A percentile compares a stretch with the other conserved stretches of the same genome.
Conservation (phyloP, 2,113 vertebrate species). For the Heteronetta atricapilla region DNA sequence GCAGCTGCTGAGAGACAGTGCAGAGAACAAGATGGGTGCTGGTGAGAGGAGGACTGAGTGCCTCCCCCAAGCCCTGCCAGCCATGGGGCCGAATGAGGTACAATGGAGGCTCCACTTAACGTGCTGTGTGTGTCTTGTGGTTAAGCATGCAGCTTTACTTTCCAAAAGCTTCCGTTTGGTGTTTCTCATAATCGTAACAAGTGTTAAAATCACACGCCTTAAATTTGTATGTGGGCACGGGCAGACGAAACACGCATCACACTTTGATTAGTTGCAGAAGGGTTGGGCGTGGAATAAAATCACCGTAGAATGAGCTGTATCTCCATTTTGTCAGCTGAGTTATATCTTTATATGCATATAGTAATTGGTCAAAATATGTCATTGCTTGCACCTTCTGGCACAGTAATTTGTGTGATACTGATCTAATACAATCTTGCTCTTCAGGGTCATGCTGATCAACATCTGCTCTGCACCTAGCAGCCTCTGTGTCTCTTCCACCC, state of each 20-base stretch:
- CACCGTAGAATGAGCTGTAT: not conserved
- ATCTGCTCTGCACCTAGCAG: not conserved
- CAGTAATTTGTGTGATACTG: not conserved
- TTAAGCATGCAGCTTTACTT: not conserved
- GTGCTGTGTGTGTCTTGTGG: rapidly evolving
- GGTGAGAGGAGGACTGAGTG: not conserved
- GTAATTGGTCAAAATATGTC: not conserved
- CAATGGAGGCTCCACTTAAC: not conserved
- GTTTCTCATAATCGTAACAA: not conserved
- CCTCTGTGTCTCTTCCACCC: not conserved
- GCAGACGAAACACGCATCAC: not conserved
- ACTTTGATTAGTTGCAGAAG: not conserved
- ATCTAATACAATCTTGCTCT: not conserved
- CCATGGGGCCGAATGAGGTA: not conserved
- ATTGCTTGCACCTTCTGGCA: not conserved
- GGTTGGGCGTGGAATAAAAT: not conserved
- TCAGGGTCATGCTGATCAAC: not conserved
- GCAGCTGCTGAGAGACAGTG: not conserved
- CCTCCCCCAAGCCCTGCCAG: rapidly evolving
- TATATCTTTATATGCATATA: not conserved
- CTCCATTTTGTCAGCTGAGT: not conserved
- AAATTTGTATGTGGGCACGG: not conserved
- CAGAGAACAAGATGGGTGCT: not conserved
- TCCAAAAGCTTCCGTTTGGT: not conserved
- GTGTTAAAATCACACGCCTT: rapidly evolving